Evolutionary conservation across 1,140 invertebrate species (phyloP).

Genomic region (Aphelinus atriplicis): DNA sequence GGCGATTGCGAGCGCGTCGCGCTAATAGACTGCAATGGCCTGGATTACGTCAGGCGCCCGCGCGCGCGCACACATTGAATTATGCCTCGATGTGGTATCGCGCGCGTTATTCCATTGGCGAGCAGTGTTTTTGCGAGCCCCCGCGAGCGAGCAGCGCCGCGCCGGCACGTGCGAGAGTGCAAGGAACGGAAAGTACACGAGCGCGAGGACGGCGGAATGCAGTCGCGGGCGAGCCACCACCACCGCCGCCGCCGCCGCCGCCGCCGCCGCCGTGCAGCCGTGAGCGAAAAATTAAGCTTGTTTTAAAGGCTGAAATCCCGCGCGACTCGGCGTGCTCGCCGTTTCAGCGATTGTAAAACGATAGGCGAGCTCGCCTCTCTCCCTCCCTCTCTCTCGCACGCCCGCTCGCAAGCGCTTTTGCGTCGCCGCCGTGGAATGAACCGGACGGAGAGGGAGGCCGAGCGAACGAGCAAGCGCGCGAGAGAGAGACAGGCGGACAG

Average conservation of each 20-base stretch:
- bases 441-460: neutral
- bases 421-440: neutral
- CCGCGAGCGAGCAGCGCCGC: neutral
- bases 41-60: conserved; percentile 23
- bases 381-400: neutral
- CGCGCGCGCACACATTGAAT: conserved; percentile 14
- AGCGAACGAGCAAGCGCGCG: too few relatives aligned
- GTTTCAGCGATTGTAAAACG: conserved; percentile 25
- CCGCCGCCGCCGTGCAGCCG: neutral
- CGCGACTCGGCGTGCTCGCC: neutral
- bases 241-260: too few relatives aligned
- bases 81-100: conserved; percentile 18
- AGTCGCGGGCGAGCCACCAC: conserved; percentile 14
- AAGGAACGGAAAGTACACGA: conserved; percentile 5
- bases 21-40: conserved; percentile 26
- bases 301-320: conserved; percentile 10
- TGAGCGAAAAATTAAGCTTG: conserved; percentile 26
- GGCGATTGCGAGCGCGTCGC: conserved; percentile 17
- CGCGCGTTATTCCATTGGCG: neutral
- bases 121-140: neutral
- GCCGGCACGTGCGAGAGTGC: neutral
- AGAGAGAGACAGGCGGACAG: too few relatives aligned
- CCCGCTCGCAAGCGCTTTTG: too few relatives aligned
- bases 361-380: conserved; percentile 12
- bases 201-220: conserved; percentile 21